Evolutionary conservation across 2,113 vertebrate genomes (phyloP), one percentile per base, ranked within the genome.

Genomic region (Egretta garzetta): DNA sequence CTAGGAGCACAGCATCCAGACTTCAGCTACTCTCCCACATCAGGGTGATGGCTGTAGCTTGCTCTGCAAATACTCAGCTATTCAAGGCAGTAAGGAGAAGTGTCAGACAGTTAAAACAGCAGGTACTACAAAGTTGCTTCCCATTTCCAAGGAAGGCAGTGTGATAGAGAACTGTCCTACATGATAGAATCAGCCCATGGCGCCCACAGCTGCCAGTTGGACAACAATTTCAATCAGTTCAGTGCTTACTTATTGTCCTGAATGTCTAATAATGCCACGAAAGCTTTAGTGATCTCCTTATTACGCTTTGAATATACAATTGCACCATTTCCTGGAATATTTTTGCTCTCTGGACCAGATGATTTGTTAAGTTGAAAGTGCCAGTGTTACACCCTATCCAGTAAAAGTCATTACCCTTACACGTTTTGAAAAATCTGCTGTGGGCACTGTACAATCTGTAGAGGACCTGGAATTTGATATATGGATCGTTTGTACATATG

Each of bases 271-370:
- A 93, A 72, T 23, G 9, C 47, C 59, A 74, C 2, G 2, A 91
- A 92, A 88, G 32, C 60, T 75, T 82, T 52, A 82, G 23, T 9
- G 12, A 82, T n/a, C 64, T 52, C 80, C 63, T 90, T 73, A 88
- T 90, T 97, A 85, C 62, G 75, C 75, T 97, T 90, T 67, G 66
- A 66, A n/a, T 73, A 94, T 45, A 94, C 58, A 91, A 50, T 90
- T 91, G 89, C 91, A 95, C 92, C 89, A 95, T 87, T 95, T 93
- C 88, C 87, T 94, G 90, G 81, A 95, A 94, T 83, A 35, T 93
- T 94, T 39, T 39, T 84, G 41, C 73, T 94, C 55, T 90, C 72
- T 74, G 45, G 62, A 93, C 37, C 77, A 96, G 74, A 91, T 45
- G 60, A 84, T 71, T 92, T 95, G 77, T 72, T 93, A 92, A 60